These are phyloP conservation scores for Tiaroga cobitis DNA, from an alignment of 2,797 vertebrate species.

Conservation along the genomic window DNA sequence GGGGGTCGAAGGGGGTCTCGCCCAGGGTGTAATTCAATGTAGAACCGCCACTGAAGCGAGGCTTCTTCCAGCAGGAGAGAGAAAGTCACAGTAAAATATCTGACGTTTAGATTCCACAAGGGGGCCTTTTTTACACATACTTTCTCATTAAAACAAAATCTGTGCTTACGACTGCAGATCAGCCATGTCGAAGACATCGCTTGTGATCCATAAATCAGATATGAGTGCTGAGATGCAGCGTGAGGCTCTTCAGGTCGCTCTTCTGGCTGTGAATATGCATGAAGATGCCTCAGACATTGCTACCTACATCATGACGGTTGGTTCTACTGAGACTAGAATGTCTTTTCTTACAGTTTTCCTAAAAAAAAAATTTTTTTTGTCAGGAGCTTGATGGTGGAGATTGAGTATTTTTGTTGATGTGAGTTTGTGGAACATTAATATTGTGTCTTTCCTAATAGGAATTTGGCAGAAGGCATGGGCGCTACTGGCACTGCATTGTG, in stretches of 20 bases:
- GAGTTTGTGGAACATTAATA: background rate
- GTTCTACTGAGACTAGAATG: no score
- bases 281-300: no score
- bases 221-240: background rate
- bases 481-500: background rate
- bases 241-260: background rate
- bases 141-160: background rate
- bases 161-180: background rate
- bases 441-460: background rate
- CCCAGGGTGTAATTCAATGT: no score
- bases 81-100: no score
- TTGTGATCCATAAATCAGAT: fast-evolving
- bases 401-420: background rate
- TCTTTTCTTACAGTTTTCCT: background rate
- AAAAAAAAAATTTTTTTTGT: no score
- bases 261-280: no score
- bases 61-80: no score
- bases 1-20: no score
- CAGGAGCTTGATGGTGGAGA: background rate
- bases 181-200: background rate
- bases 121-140: background rate
- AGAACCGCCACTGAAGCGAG: no score
- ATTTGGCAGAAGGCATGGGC: background rate
- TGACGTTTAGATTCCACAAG: no score
- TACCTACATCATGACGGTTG: no score